Base-by-base conservation (phyloP, 2,888 invertebrate genomes). In the Melipona beecheii region DNA sequence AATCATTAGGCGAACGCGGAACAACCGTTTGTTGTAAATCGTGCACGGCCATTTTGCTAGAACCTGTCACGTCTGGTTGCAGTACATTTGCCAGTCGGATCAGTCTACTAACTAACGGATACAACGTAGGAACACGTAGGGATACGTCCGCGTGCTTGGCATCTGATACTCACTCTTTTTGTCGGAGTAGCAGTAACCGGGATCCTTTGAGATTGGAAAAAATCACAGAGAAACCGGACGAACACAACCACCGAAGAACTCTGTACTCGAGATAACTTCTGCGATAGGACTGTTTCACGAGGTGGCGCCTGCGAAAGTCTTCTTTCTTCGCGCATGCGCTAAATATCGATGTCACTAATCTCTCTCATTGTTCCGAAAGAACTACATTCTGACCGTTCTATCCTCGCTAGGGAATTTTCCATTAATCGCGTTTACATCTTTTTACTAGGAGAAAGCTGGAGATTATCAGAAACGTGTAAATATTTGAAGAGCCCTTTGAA, bases 21-120 rank as follows among this genome's bases (percentile, higher is more conserved):
- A 86, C 82, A 87, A 90, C 86, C 86, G 91, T 92, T 92, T 91
- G 91, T 93, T 92, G 91, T 92, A 93, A 91, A 92, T 91, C 89
- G 88, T 84, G 91, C 89, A 93, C 93, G 93, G 93, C 93, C 93
- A 93, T 93, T 92, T 93, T 93, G 93, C 92, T 87, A 87, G 91
- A 88, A 92, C 90, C 92, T 93, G 93, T 92, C 92, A 92, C 90
- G 91, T 91, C 91, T 91, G 90, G 80, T 70, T 68, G 50, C 78
- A 27, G 31, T 76, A 65, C 73, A 70, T 85, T 85, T 81, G 80
- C 58, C 84, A 84, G 68, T 81, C 78, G 79, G 80, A 74, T 68
- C 76, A 24, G 58, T 31, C 52, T 54, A 36, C 36, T n/a, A 43
- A 62, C 19, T 68, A 56, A 43, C 52, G 36, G 64, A 65, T 60